Evolutionary conservation across 2,113 vertebrate genomes (phyloP).

Genomic region (Furnarius figulus): DNA sequence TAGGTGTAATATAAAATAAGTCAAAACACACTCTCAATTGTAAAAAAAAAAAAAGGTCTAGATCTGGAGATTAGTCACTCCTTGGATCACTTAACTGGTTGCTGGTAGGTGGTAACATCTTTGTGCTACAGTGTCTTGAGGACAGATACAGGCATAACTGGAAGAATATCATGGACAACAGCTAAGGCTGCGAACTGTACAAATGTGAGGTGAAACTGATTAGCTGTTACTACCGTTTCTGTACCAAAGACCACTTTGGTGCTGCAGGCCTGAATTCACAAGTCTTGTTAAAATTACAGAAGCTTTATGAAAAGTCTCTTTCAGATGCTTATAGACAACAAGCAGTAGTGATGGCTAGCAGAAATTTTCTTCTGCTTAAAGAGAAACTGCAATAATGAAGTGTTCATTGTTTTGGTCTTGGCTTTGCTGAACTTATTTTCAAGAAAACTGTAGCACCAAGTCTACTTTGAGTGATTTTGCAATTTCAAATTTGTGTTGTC

Average conservation of each 20-base stretch:
- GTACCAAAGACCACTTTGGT: not conserved
- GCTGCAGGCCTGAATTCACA: fast-evolving
- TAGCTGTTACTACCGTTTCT: not conserved
- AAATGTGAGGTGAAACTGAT: not conserved
- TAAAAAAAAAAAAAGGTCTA: not conserved
- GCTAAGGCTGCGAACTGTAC: fast-evolving
- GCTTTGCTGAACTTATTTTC: not conserved
- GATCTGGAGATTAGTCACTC: not conserved
- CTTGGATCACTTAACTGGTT: not conserved
- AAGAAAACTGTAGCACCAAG: not conserved
- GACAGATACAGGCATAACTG: not conserved
- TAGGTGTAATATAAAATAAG: not conserved
- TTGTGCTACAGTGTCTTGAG: not conserved
- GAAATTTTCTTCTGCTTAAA: not conserved
- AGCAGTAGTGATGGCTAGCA: not conserved
- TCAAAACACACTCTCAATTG: not conserved
- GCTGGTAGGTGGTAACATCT: not conserved
- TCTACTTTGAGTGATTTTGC: not conserved
- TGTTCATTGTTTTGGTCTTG: not conserved
- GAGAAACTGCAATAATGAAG: not conserved
- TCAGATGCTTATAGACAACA: not conserved
- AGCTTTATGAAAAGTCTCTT: not conserved
- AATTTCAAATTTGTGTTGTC: not conserved
- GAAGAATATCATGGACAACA: not conserved
- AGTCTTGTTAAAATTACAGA: not conserved